Percentiles rank a stretch among this genome's conserved stretches.
Conservation (phyloP, 2,797 vertebrate species). For the Lacerta viridis region DNA sequence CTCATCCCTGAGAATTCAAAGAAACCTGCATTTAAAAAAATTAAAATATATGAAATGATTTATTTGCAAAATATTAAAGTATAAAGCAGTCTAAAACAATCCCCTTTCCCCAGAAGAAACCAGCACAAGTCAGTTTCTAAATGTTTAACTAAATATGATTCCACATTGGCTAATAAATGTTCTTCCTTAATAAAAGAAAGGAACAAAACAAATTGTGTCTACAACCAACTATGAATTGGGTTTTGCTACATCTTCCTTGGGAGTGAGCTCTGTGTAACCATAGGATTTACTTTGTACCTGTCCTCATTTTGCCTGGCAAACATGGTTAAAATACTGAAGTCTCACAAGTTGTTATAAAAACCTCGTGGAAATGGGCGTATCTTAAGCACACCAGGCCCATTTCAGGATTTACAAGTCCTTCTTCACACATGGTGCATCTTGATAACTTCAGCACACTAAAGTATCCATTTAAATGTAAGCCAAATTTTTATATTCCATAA, state of each 20-base stretch:
- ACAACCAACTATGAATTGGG: not conserved
- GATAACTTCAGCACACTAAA: not conserved
- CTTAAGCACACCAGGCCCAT: not conserved
- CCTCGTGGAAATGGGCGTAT: not conserved
- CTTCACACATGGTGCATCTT: not conserved
- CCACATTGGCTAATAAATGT: not conserved
- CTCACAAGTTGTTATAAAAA: not conserved
- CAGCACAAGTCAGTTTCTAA: not conserved
- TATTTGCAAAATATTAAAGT: conserved; percentile 1
- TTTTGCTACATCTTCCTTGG: too few relatives aligned
- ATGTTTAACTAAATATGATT: not conserved
- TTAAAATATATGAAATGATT: not conserved
- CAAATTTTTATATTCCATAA: not conserved
- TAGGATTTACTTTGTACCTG: not conserved
- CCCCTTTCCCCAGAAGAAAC: not conserved
- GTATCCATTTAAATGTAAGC: not conserved
- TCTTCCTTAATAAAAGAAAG: not conserved
- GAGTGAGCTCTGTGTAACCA: not conserved
- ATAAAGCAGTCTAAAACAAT: not conserved
- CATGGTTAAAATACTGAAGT: not conserved
- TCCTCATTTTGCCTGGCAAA: not conserved
- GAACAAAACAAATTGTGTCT: not conserved
- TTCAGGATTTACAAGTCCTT: not conserved
- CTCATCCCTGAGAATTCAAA: not conserved
- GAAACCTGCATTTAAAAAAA: not conserved